phyloP scores from a whole-genome alignment of 35 echinoderm and acorn worm species.

The Diadema setosum region DNA sequence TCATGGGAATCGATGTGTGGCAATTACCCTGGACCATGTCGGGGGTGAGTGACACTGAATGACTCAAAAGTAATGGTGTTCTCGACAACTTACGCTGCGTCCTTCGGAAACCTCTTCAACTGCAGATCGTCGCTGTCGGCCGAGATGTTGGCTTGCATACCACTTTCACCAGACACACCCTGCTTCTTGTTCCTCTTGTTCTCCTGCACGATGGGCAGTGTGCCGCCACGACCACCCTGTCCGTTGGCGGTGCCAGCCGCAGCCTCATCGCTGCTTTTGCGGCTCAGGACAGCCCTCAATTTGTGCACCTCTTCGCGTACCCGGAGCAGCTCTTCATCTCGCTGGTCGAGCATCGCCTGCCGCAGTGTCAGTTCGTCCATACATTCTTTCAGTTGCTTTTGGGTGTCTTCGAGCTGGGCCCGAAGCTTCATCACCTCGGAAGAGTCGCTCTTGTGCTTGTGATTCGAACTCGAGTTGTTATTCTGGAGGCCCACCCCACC shows the following conservation, averaged over 20 bases:
- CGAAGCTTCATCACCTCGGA: constrained; percentile 55
- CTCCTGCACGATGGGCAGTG: background rate
- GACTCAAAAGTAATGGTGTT: too few relatives aligned
- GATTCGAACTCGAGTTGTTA: background rate
- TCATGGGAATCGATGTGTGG: too few relatives aligned
- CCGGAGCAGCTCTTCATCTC: constrained; percentile 61
- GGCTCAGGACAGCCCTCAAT: constrained; percentile 55
- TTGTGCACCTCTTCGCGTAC: constrained; percentile 89
- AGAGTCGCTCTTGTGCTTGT: background rate
- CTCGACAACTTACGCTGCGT: constrained; percentile 77
- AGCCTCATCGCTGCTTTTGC: constrained; percentile 35
- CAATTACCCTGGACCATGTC: too few relatives aligned
- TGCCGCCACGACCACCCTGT: constrained; percentile 11
- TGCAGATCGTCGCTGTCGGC: constrained; percentile 8
- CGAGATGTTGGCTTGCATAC: constrained; percentile 14
- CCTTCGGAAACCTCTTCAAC: constrained; percentile 64
- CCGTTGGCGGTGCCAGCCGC: constrained; percentile 53
- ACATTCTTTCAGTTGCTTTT: constrained; percentile 53
- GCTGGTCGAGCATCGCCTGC: constrained; percentile 21
- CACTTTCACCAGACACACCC: constrained; percentile 93
- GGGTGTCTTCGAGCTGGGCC: constrained; percentile 49
- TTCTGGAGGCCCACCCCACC: background rate
- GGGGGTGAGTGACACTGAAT: too few relatives aligned
- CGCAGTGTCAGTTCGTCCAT: constrained; percentile 38
- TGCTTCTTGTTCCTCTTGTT: constrained; percentile 97